These are phyloP conservation scores for Eristalinus aeneus DNA, from an alignment of 2,888 invertebrate genomes.

Conservation along the genomic window DNA sequence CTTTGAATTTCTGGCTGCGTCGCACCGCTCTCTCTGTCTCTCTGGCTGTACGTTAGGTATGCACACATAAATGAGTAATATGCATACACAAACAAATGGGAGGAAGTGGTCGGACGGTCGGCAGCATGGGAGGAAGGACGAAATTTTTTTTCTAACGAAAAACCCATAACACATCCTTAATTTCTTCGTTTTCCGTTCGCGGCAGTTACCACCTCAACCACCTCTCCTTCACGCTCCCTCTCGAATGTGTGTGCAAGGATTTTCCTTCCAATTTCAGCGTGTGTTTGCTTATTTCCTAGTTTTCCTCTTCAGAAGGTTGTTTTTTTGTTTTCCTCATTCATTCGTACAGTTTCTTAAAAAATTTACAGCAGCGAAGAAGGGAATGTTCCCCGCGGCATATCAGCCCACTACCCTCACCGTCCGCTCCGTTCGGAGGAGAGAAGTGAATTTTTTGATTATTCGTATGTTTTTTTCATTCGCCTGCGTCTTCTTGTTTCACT, in stretches of 20 bases:
- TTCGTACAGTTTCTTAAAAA: conserved; percentile 64
- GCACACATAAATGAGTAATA: conserved; percentile 64
- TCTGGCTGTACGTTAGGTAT: conserved; percentile 1
- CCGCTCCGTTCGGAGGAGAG: conserved; percentile 18
- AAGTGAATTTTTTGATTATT: conserved; percentile 70
- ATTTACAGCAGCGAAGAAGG: conserved; percentile 36
- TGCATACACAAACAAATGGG: conserved; percentile 33
- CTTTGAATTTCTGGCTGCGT: conserved; percentile 4
- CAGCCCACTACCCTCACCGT: conserved; percentile 25
- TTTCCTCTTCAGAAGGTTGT: background rate
- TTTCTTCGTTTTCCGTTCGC: conserved; percentile 64
- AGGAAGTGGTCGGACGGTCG: background rate
- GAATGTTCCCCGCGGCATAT: conserved; percentile 64
- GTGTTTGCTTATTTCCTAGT: background rate
- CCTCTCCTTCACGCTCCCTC: conserved; percentile 24
- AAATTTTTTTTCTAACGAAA: conserved; percentile 5
- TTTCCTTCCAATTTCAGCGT: conserved; percentile 46
- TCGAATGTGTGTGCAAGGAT: conserved; percentile 67
- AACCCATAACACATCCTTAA: conserved; percentile 68
- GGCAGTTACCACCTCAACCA: background rate
- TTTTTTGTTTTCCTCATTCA: conserved; percentile 61
- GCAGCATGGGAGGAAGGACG: background rate
- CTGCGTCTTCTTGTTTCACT: background rate
- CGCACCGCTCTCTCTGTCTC: background rate
- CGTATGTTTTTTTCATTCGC: conserved; percentile 35